These are phyloP conservation scores for Eupeodes latifasciatus DNA, from an alignment of 2,888 invertebrate species.

Conservation along the genomic window DNA sequence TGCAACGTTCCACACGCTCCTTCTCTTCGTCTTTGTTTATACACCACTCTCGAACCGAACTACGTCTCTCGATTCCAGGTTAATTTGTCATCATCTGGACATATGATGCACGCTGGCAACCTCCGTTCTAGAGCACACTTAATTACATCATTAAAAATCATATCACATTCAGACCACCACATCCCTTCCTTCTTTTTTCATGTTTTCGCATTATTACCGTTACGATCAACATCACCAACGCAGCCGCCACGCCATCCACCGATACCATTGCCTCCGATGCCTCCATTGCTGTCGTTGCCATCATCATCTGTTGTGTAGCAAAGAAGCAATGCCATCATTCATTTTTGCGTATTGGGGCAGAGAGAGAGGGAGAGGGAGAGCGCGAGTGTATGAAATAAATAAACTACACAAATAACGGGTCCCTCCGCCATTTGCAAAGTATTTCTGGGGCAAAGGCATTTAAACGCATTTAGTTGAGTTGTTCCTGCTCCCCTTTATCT, in stretches of 20 bases:
- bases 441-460: conserved; percentile 25
- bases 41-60: neutral
- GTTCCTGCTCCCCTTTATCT: neutral
- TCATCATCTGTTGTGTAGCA: neutral
- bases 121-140: conserved; percentile 60
- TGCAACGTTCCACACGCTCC: conserved; percentile 3
- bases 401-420: conserved; percentile 65
- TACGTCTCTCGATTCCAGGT: conserved; percentile 22
- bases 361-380: no score
- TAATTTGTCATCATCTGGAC: conserved; percentile 75
- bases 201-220: conserved; percentile 27
- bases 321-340: conserved; percentile 50
- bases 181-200: neutral
- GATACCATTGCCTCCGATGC: no score
- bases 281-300: neutral
- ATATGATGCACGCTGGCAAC: conserved; percentile 67
- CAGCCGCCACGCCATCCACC: no score
- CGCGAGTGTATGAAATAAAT: conserved; percentile 60
- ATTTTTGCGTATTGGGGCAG: conserved; percentile 53
- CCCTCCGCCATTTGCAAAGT: conserved; percentile 34
- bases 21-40: conserved; percentile 23
- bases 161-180: conserved; percentile 70
- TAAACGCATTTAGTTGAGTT: neutral
- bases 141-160: conserved; percentile 76
- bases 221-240: conserved; percentile 55